Evolutionary conservation across 2,797 vertebrate species (phyloP).

Genomic region (Darevskia mixta): DNA sequence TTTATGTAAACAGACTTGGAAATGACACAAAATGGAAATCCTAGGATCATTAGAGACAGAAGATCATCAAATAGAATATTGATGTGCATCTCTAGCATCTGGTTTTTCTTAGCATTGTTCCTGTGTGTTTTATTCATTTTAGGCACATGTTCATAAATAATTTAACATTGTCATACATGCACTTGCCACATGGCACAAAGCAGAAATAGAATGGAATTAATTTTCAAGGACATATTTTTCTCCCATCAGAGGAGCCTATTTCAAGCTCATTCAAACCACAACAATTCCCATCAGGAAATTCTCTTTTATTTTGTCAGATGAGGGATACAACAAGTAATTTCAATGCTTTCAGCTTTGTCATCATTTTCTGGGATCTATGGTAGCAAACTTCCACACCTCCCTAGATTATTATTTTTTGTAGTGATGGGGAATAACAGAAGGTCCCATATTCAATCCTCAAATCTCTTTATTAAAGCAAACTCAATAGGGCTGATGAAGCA

Average conservation of each 20-base stretch:
- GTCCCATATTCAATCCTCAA: neutral
- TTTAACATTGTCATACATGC: constrained; percentile 7
- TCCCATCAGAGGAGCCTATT: neutral
- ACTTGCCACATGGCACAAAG: constrained; percentile 32
- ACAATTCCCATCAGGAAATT: neutral
- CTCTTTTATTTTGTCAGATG: constrained; percentile 5
- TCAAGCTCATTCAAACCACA: neutral
- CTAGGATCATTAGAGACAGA: constrained; percentile 29
- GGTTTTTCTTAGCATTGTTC: constrained; percentile 34
- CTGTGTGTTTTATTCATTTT: constrained; percentile 38
- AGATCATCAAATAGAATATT: constrained; percentile 13
- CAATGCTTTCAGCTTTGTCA: neutral
- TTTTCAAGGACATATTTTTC: neutral
- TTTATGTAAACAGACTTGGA: neutral
- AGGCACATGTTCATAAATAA: constrained; percentile 29
- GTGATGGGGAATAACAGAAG: neutral
- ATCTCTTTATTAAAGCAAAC: neutral
- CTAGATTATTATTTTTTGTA: neutral
- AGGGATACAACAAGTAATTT: neutral
- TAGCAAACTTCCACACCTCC: neutral
- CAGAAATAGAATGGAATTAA: neutral
- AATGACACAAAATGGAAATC: neutral
- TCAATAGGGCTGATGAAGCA: neutral
- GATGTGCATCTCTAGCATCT: constrained; percentile 25
- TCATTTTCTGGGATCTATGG: neutral